Conservation (phyloP, 2,888 invertebrate genomes). For the Xylota sylvarum region DNA sequence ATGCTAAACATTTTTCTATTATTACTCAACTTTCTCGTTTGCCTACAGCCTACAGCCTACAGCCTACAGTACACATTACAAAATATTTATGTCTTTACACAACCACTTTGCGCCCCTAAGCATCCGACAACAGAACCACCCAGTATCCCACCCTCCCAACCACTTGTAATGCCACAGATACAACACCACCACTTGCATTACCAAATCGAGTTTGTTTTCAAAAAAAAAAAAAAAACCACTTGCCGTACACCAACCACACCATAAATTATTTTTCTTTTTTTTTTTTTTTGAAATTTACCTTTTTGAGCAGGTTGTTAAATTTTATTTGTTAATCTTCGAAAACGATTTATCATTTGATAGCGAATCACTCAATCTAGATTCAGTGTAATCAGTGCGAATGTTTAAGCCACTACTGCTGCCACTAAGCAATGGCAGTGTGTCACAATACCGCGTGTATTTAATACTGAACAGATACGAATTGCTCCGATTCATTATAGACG, state of each 20-base stretch:
- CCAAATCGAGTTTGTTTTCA: slow-evolving; percentile 17
- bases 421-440: slow-evolving; percentile 15
- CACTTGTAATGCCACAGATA: slow-evolving; percentile 5
- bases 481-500: slow-evolving; percentile 25
- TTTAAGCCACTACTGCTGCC: slow-evolving; percentile 41
- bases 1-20: background rate
- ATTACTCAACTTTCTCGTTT: slow-evolving; percentile 1
- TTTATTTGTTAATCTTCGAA: slow-evolving; percentile 29
- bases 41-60: slow-evolving; percentile 16
- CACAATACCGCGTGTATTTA: slow-evolving; percentile 26
- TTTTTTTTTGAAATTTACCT: slow-evolving; percentile 5
- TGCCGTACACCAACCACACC: background rate
- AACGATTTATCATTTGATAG: slow-evolving; percentile 44
- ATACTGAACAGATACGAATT: slow-evolving; percentile 44
- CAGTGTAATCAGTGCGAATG: slow-evolving; percentile 14
- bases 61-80: slow-evolving; percentile 1
- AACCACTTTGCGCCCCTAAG: background rate
- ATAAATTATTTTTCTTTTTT: background rate
- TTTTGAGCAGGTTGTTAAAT: slow-evolving; percentile 11
- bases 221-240: slow-evolving; percentile 21
- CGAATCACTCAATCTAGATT: slow-evolving; percentile 62
- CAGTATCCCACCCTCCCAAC: background rate
- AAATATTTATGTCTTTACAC: background rate
- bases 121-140: background rate
- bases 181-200: background rate